Evolutionary conservation across 2,888 invertebrate species (phyloP), one percentile per base, ranked within the genome.

Genomic region (Lepeophtheirus nordmannii): DNA sequence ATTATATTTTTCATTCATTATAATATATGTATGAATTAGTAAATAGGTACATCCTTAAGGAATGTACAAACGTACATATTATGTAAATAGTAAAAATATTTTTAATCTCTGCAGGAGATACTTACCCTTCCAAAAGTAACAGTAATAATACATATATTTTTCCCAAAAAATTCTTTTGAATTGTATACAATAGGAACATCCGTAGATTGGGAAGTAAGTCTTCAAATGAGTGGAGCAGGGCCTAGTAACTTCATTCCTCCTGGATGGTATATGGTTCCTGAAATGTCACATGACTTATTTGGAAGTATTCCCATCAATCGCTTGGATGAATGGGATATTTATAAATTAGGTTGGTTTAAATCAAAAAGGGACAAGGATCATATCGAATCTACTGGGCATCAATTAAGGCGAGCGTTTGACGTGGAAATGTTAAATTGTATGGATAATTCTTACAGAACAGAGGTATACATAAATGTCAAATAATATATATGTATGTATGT

Each of bases 331-430:
- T 66, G 66, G 66, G 41, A 66, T 41, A 41, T 66, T 14, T 14
- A 40, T 14, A 66, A 66, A 41, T 41, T 66, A 22, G 66, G 66
- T 14, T 66, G 66, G 66, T 66, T 66, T 30, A 66, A 65, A 38
- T 57, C 58, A n/a, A 57, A 40, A 20, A 57, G 10, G 22, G 17
- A 12, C 14, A 22, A 58, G n/a, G 40, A 65, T 20, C 57, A 38
- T n/a, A 37, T 58, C 14, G 58, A 65, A 11, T 10, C 38, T 1
- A 37, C 37, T 23, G 58, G 38, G 14, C 39, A 58, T 11, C 57
- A 58, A 38, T 10, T 58, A 58, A 38, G 22, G 17, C 58, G 58
- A 20, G 30, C 39, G n/a, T 57, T 65, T 12, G 30, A 22, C 12
- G 53, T 38, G 3, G 23, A 56, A n/a, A 38, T 63, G 53, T 37